A percentile compares a stretch with the other conserved stretches of the same genome.
Conservation (phyloP, 2,888 invertebrate genomes). For the Philonicus albiceps region DNA sequence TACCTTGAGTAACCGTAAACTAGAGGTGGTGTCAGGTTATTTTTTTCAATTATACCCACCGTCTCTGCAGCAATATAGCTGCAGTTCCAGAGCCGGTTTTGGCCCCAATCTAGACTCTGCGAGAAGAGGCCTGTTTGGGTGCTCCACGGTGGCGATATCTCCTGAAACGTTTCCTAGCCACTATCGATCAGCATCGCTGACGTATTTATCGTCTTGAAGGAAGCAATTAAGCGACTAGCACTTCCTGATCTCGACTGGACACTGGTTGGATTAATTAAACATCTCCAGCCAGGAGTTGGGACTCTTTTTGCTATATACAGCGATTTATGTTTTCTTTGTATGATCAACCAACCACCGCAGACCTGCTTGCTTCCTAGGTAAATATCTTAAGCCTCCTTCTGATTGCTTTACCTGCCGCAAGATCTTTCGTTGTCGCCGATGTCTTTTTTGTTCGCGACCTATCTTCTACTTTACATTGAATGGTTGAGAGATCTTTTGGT, state of each 20-base stretch:
- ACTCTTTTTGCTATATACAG: neutral
- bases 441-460: neutral
- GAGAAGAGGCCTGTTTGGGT: neutral
- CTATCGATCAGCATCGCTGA: neutral
- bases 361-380: neutral
- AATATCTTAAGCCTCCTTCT: neutral
- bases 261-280: neutral
- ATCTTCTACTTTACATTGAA: neutral
- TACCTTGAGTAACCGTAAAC: constrained; percentile 35
- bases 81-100: neutral
- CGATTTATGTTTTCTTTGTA: neutral
- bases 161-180: neutral
- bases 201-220: neutral
- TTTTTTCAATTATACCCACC: constrained; percentile 19
- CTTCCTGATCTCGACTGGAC: neutral
- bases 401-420: neutral
- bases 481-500: neutral
- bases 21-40: constrained; percentile 10
- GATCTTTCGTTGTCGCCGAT: neutral
- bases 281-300: neutral
- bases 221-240: neutral
- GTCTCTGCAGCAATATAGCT: neutral
- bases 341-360: neutral
- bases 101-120: neutral
- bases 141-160: neutral